Percentiles rank a stretch among this genome's conserved stretches.
These are phyloP conservation scores for Phymastichus coffea DNA, from an alignment of 1,140 invertebrate genomes.

Conservation along the genomic window DNA sequence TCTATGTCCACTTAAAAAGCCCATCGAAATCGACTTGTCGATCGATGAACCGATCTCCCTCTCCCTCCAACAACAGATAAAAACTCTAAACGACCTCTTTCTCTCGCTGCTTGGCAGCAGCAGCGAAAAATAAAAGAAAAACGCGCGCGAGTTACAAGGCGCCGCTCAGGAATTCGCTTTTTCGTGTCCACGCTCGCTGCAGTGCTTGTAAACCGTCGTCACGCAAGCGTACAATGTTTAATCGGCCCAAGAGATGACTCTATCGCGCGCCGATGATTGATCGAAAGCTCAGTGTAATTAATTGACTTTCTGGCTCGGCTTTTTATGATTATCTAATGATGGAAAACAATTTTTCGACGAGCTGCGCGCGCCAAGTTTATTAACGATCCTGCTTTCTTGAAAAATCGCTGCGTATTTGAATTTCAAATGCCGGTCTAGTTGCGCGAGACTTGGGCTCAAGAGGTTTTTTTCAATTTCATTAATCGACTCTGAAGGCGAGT, in stretches of 20 bases:
- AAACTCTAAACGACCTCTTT: too few relatives aligned
- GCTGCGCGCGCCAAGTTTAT: neutral
- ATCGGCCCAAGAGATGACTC: constrained; percentile 27
- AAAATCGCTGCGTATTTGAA: too few relatives aligned
- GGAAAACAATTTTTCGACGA: too few relatives aligned
- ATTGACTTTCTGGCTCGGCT: constrained; percentile 15
- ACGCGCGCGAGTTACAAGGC: too few relatives aligned
- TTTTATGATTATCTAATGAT: too few relatives aligned
- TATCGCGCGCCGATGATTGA: constrained; percentile 26
- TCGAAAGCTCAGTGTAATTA: constrained; percentile 23
- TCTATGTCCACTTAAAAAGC: neutral
- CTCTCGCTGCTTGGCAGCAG: neutral
- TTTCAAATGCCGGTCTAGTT: too few relatives aligned
- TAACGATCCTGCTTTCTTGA: neutral
- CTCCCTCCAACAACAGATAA: constrained; percentile 5
- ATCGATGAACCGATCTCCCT: constrained; percentile 14
- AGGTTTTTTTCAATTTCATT: too few relatives aligned
- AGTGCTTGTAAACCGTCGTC: constrained; percentile 21
- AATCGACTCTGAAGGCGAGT: too few relatives aligned
- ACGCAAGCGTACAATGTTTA: constrained; percentile 24
- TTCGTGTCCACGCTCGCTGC: neutral
- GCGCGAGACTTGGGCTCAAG: too few relatives aligned
- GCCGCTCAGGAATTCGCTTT: constrained; percentile 25
- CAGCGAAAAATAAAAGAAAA: constrained; percentile 5
- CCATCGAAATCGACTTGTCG: neutral